These are phyloP conservation scores for Pyrocoelia pectoralis DNA, from an alignment of 2,888 invertebrate species.

Conservation along the genomic window DNA sequence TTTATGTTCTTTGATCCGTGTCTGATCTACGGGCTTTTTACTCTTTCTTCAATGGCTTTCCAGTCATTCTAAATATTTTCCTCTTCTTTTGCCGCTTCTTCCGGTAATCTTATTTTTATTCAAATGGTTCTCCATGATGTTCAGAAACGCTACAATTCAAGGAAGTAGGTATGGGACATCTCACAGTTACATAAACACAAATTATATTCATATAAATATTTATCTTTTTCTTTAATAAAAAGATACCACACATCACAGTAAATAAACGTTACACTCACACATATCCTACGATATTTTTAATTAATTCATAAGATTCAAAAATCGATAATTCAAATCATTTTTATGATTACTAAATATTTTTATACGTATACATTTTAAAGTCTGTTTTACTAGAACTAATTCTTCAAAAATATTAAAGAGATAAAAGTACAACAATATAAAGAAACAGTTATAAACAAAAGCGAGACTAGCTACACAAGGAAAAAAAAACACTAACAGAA, in stretches of 20 bases:
- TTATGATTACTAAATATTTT: constrained; percentile 48
- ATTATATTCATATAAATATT: constrained; percentile 45
- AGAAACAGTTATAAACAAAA: constrained; percentile 22
- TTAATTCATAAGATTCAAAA: constrained; percentile 43
- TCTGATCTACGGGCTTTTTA: too few species aligned
- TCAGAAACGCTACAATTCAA: too few species aligned
- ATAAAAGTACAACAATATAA: constrained; percentile 25
- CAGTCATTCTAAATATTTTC: too few species aligned
- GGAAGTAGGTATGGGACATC: too few species aligned
- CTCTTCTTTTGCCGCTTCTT: too few species aligned
- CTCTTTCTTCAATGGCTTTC: too few species aligned
- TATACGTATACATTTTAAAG: constrained; percentile 42
- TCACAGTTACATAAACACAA: too few species aligned
- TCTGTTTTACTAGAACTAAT: constrained; percentile 34
- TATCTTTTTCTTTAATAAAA: constrained; percentile 46
- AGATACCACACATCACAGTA: constrained; percentile 50
- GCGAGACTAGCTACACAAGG: constrained; percentile 30
- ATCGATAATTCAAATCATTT: constrained; percentile 48
- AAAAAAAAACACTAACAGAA: constrained; percentile 45
- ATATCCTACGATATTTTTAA: constrained; percentile 44
- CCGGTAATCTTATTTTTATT: too few species aligned
- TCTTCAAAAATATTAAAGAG: constrained; percentile 16
- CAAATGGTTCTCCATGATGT: too few species aligned
- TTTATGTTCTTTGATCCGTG: too few species aligned
- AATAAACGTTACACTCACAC: constrained; percentile 56